phyloP scores from a whole-genome alignment of 2,797 vertebrate species.

The Pseudomugil tenellus region DNA sequence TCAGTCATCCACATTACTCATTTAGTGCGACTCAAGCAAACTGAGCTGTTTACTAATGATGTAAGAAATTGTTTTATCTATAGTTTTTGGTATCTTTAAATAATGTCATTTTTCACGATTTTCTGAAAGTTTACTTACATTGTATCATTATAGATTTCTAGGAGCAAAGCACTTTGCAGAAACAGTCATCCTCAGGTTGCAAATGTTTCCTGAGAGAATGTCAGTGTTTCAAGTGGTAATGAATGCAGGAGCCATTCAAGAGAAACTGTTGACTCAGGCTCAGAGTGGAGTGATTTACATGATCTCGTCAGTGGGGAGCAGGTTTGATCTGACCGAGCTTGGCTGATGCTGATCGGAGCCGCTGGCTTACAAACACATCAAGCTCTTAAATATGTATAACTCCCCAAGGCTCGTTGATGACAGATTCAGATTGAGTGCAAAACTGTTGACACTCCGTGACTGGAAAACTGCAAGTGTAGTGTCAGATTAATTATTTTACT shows the following conservation, averaged over 20 bases:
- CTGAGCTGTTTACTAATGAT: constrained; percentile 30
- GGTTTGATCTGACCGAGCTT: constrained; percentile 13
- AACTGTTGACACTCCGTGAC: not conserved
- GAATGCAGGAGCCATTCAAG: not conserved
- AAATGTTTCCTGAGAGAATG: constrained; percentile 11
- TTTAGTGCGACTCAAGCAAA: constrained; percentile 31
- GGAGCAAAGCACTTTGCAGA: constrained; percentile 11
- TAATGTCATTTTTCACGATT: not conserved
- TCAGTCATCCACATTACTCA: constrained; percentile 38
- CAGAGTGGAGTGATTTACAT: constrained; percentile 33
- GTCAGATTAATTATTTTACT: not conserved
- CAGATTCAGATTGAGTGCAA: constrained; percentile 16
- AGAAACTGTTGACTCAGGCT: constrained; percentile 51
- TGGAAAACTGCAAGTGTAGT: too few relatives aligned
- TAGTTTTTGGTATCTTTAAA: not conserved
- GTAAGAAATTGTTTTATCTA: not conserved
- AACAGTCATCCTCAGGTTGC: not conserved
- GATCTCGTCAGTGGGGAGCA: constrained; percentile 7
- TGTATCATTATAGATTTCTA: not conserved
- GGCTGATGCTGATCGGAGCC: constrained; percentile 9
- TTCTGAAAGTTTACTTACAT: not conserved
- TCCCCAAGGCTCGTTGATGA: not conserved
- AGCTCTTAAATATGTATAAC: not conserved
- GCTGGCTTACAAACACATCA: constrained; percentile 6
- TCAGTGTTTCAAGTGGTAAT: constrained; percentile 9